Percentiles rank a stretch among this genome's conserved stretches.
Evolutionary conservation across 1,140 invertebrate species (phyloP).

Genomic region (Drosophila willistoni): DNA sequence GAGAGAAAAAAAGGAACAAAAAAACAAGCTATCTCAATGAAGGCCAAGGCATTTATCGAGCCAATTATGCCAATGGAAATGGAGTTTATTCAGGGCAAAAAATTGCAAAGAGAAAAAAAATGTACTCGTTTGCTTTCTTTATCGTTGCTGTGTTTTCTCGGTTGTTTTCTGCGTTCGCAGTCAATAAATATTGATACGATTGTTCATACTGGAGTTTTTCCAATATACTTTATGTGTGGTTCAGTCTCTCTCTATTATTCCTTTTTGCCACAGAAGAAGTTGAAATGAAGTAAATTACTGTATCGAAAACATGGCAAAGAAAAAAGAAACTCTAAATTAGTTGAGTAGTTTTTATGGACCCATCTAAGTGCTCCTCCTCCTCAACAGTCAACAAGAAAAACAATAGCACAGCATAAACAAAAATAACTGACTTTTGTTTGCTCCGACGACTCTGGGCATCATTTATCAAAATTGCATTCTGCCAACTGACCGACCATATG

Average conservation of each 20-base stretch:
- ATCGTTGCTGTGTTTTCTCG: constrained; percentile 37
- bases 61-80: constrained; percentile 66
- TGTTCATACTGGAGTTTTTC: constrained; percentile 45
- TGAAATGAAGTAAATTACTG: not conserved
- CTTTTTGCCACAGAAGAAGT: not conserved
- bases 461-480: constrained; percentile 53
- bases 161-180: constrained; percentile 42
- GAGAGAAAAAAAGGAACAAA: constrained; percentile 34
- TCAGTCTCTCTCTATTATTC: constrained; percentile 14
- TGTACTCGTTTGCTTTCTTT: constrained; percentile 20
- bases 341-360: not conserved
- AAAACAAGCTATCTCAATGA: not conserved
- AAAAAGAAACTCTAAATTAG: not conserved
- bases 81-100: constrained; percentile 56
- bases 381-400: not conserved
- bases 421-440: constrained; percentile 25
- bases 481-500: constrained; percentile 17
- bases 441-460: constrained; percentile 19
- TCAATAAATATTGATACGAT: constrained; percentile 73
- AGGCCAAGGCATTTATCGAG: constrained; percentile 40
- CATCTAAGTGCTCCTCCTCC: not conserved
- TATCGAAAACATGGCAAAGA: not conserved
- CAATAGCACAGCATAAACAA: not conserved
- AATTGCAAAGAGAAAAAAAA: constrained; percentile 26
- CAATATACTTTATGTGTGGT: constrained; percentile 29